These are phyloP conservation scores for Babyrousa celebensis DNA, from an alignment of 2,797 vertebrate genomes.

Conservation along the genomic window DNA sequence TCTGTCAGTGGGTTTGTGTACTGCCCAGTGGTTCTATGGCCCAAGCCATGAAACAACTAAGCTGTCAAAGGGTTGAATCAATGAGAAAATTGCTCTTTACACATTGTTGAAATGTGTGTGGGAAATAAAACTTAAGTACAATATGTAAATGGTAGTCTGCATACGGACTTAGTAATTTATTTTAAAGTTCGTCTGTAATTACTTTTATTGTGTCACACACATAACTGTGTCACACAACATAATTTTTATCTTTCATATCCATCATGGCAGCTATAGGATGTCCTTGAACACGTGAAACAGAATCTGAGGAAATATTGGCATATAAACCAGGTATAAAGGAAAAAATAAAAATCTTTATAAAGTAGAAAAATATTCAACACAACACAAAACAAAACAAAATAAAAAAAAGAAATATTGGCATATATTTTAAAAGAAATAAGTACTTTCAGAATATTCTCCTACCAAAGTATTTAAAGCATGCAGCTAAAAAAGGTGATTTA, in stretches of 20 bases:
- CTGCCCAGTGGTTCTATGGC: neutral
- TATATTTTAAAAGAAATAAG: neutral
- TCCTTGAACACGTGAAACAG: neutral
- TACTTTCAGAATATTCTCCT: neutral
- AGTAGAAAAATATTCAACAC: no score
- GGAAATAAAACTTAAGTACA: neutral
- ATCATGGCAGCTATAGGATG: neutral
- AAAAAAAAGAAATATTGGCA: neutral
- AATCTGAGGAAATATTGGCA: neutral
- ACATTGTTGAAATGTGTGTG: neutral
- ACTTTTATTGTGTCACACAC: neutral
- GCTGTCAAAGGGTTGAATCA: neutral
- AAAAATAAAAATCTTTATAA: no score
- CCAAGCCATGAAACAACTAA: neutral
- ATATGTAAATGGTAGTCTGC: neutral
- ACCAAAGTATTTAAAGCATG: neutral
- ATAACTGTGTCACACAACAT: neutral
- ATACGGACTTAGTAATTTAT: neutral
- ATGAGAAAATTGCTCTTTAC: neutral
- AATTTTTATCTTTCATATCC: neutral
- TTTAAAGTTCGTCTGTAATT: neutral
- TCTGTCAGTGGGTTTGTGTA: neutral
- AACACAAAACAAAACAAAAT: no score
- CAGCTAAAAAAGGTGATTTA: neutral
- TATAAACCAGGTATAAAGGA: neutral